Base-by-base conservation (phyloP, 2,888 invertebrate genomes). In the Sphaeridia pumilis region DNA sequence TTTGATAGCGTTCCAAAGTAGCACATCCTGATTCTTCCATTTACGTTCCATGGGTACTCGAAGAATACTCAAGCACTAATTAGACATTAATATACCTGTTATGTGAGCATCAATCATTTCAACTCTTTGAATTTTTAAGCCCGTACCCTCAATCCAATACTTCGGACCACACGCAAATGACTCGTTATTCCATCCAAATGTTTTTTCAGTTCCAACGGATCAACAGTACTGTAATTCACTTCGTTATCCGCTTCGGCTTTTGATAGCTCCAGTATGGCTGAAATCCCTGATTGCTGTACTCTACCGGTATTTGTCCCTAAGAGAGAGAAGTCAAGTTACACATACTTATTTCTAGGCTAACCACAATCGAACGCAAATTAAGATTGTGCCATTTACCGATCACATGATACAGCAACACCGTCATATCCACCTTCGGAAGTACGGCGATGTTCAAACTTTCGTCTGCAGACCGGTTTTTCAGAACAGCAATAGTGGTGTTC, bases 371-470 rank as follows among this genome's bases (percentile, higher is more conserved):
- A 31, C 21, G 43, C 17, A 44, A 35, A 45, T 27, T 25, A 21
- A 70, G 17, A 52, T 43, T 48, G 24, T 48, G 69, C 77, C 14
- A 31, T 12, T 74, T 68, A 77, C 82, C 79, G 65, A 88, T 84
- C 24, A 89, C 74, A 65, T 84, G 78, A 54, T 90, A 77, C 35
- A 93, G 75, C 49, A 89, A 72, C 43, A 81, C 76, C 67, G 90
- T 81, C 77, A 94, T 84, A 67, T 86, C 82, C 66, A 80, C 77
- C 34, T 85, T 3, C 93, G 93, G 67, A 92, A 75, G 64, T 85
- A 79, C 75, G 2, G 53, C 26, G 20, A 36, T 44, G 35, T 31
- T 38, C 12, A 36, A 47, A 35, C 24, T 20, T 24, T 56, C 52
- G 27, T 35, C 22, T 10, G 20, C 28, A 3, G 26, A 74, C 48